Evolutionary conservation across 1,140 invertebrate genomes (phyloP).

Genomic region (Galendromus occidentalis): DNA sequence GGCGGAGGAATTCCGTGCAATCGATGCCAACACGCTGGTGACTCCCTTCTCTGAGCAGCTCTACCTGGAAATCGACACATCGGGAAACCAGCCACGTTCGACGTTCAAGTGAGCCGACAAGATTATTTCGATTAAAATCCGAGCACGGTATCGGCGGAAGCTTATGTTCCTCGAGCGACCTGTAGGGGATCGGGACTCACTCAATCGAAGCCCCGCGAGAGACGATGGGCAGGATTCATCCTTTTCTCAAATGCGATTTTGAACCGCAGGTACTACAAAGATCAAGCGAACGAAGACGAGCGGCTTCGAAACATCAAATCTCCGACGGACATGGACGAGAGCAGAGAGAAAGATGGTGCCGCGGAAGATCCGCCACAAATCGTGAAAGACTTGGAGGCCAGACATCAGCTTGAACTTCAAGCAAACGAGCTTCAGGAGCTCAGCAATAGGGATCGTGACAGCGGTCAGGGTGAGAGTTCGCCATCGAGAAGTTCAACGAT

Average conservation of each 20-base stretch:
- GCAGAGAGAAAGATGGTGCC: too few species aligned
- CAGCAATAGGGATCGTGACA: not conserved
- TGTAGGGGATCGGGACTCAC: too few species aligned
- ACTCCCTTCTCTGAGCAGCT: not conserved
- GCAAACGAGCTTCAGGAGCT: too few species aligned
- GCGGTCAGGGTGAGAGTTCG: not conserved
- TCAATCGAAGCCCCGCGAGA: too few species aligned
- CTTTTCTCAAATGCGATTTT: too few species aligned
- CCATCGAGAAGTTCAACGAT: not conserved
- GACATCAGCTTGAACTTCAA: too few species aligned
- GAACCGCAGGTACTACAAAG: not conserved
- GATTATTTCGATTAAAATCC: not conserved
- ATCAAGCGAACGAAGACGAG: not conserved
- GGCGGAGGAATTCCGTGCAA: not conserved
- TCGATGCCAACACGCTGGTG: not conserved
- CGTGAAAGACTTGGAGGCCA: too few species aligned
- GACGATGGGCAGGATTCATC: too few species aligned
- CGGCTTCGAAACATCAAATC: too few species aligned
- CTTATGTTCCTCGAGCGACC: too few species aligned
- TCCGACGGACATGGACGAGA: too few species aligned
- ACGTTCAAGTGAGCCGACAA: not conserved
- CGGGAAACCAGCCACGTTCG: not conserved
- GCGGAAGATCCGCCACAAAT: too few species aligned
- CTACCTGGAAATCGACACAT: slow-evolving; percentile 7
- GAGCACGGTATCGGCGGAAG: not conserved